Percentiles rank a stretch among this genome's conserved stretches.
These are phyloP conservation scores for Ormyrus rosae DNA, from an alignment of 2,888 invertebrate genomes.

Conservation along the genomic window DNA sequence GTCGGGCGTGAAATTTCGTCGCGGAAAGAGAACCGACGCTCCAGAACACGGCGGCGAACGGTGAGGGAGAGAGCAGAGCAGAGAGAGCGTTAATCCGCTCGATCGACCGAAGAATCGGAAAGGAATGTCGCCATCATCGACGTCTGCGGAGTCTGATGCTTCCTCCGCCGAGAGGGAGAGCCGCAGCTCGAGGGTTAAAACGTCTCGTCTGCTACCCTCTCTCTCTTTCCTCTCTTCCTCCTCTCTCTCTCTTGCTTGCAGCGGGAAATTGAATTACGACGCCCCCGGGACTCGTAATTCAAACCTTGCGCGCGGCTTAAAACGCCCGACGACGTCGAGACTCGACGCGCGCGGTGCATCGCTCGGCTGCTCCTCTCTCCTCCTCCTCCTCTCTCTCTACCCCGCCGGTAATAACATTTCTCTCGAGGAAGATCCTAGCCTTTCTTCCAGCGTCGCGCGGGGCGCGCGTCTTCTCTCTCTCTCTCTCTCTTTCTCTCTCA, in stretches of 20 bases:
- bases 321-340: slow-evolving; percentile 13
- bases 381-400: no score
- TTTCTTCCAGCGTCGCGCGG: no score
- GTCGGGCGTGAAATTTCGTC: no score
- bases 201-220: slow-evolving; percentile 24
- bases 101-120: slow-evolving; percentile 14
- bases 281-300: slow-evolving; percentile 60
- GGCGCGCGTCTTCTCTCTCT: no score
- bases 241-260: not conserved
- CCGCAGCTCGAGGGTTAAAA: slow-evolving; percentile 14
- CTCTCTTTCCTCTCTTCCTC: not conserved
- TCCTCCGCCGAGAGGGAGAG: no score
- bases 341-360: not conserved
- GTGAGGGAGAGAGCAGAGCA: no score
- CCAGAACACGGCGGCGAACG: no score
- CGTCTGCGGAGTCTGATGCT: not conserved
- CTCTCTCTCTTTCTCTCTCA: no score
- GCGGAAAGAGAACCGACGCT: no score
- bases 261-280: slow-evolving; percentile 66
- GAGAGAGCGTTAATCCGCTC: slow-evolving; percentile 8
- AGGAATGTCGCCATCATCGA: slow-evolving; percentile 16
- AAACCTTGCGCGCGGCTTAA: slow-evolving; percentile 44
- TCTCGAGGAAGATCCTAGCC: not conserved
- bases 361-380: no score
- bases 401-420: not conserved